Conservation (phyloP, 2,113 vertebrate species). For the Lamprotornis superbus region DNA sequence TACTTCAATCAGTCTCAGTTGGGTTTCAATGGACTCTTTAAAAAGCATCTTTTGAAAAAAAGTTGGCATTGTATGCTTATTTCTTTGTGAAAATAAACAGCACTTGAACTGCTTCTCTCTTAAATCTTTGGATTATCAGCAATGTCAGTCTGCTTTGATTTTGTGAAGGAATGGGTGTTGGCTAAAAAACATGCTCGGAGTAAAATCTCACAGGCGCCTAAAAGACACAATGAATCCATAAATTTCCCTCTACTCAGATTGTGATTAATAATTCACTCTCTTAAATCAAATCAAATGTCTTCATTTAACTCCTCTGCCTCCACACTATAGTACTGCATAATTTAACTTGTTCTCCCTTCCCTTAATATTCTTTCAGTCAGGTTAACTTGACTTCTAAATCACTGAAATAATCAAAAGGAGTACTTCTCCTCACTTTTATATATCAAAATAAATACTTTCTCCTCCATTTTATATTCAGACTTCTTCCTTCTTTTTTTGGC, state of each 20-base stretch:
- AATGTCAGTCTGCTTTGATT: neutral
- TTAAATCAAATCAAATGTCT: slow-evolving; percentile 19
- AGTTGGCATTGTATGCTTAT: neutral
- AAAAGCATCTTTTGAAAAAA: neutral
- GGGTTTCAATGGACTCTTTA: neutral
- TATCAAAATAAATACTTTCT: neutral
- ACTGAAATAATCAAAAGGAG: neutral
- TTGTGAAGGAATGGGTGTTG: neutral
- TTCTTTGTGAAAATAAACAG: neutral
- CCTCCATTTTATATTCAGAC: neutral
- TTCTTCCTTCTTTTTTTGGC: neutral
- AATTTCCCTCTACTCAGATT: neutral
- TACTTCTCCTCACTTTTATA: neutral
- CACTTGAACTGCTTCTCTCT: neutral
- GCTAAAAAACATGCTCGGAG: neutral
- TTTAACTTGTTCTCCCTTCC: neutral
- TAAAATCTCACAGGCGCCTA: neutral
- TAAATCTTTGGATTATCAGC: neutral
- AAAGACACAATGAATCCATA: slow-evolving; percentile 2
- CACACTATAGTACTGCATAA: neutral
- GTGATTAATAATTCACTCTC: slow-evolving; percentile 27
- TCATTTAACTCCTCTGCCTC: neutral
- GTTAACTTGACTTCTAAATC: neutral
- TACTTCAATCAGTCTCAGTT: neutral
- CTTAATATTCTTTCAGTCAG: neutral